Base-by-base conservation (phyloP, 2,888 invertebrate species). In the Dermolepida albohirtum region DNA sequence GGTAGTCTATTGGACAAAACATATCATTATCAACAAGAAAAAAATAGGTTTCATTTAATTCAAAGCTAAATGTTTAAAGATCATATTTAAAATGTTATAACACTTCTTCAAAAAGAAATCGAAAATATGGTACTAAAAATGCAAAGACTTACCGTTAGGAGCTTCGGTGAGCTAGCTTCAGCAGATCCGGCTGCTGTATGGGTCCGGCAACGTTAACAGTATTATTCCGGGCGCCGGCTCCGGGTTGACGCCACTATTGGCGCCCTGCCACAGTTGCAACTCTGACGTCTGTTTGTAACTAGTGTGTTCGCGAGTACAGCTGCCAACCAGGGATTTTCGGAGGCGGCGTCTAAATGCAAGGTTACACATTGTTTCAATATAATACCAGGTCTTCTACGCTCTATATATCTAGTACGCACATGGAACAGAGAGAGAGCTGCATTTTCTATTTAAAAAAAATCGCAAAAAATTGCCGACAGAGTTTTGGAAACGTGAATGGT, bases 181-280 rank as follows among this genome's bases (percentile, higher is more conserved):
- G 70, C 74, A 77, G 78, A 74, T 78, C 78, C 78, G 78, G 78
- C 75, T 74, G 71, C 74, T 77, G 80, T 83, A 83, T 84, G 84
- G 82, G 81, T 82, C 78, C 75, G 76, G 74, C 75, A 70, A 74
- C 68, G 72, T 73, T 82, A 83, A 85, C 84, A 85, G 85, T 85
- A 85, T 85, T 81, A 84, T 82, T 85, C 81, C 83, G 83, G 85
- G 85, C 85, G 86, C 85, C 87, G 86, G 84, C 81, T 82, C 78
- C 84, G 78, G 84, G 83, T 82, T 85, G 81, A 81, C 84, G 68
- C 74, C 75, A 73, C 78, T 77, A 82, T 84, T 84, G 85, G 83
- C 83, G 81, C 83, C 83, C 82, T 82, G 81, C 84, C 78, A 79
- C 81, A 74, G 82, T 77, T 71, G 74, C 75, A 76, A 72, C 72